Evolutionary conservation across 2,113 vertebrate genomes (phyloP).

Genomic region (Tachycineta bicolor): DNA sequence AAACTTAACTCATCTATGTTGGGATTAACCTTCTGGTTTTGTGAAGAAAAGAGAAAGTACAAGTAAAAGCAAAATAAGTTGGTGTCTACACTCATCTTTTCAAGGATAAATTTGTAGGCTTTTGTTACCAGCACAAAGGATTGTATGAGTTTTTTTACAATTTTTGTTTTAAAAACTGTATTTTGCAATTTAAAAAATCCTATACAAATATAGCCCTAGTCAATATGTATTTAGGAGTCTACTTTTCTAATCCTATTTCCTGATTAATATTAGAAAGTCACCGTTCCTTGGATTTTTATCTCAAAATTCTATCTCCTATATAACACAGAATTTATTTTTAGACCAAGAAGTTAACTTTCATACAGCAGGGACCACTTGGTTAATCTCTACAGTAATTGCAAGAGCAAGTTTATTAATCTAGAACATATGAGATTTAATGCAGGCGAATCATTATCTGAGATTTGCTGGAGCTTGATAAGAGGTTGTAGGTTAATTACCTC

Average conservation of each 20-base stretch:
- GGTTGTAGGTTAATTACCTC: conserved; percentile 87
- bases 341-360: neutral
- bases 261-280: neutral
- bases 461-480: conserved; percentile 67
- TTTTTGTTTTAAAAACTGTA: neutral
- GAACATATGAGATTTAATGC: conserved; percentile 38
- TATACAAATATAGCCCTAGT: neutral
- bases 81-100: neutral
- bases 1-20: neutral
- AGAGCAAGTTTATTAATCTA: neutral
- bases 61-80: neutral
- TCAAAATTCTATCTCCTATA: neutral
- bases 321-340: neutral
- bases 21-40: neutral
- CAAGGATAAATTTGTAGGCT: neutral
- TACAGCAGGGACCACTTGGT: neutral
- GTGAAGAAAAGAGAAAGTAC: neutral
- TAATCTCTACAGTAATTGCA: conserved; percentile 12
- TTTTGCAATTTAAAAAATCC: neutral
- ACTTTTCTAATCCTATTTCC: neutral
- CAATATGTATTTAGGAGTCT: neutral
- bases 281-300: neutral
- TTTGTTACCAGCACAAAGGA: neutral
- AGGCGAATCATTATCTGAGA: conserved; percentile 38
- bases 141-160: neutral